Conservation (phyloP, 2,113 vertebrate genomes). For the Mirza zaza region DNA sequence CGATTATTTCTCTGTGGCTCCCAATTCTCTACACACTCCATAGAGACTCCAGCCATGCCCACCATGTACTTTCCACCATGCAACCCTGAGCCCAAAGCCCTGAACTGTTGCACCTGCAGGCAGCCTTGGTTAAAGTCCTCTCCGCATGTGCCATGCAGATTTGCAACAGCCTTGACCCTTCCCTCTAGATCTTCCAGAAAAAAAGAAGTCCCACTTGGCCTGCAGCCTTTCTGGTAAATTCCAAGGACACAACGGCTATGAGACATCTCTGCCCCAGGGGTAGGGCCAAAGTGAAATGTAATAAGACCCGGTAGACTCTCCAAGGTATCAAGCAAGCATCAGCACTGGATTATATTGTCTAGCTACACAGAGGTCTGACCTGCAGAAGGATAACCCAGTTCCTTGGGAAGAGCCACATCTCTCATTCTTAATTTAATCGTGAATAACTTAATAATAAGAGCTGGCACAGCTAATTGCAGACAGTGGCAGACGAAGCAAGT, state of each 20-base stretch:
- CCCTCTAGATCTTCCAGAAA: not conserved
- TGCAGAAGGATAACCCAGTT: not conserved
- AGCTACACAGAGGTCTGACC: not conserved
- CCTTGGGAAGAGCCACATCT: not conserved
- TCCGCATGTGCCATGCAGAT: fast-evolving
- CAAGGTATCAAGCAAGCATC: too few relatives aligned
- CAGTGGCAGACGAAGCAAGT: not conserved
- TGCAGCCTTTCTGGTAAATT: not conserved
- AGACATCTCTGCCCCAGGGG: not conserved
- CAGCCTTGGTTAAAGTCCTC: not conserved
- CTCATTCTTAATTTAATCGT: not conserved
- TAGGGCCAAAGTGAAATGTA: not conserved
- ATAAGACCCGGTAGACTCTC: not conserved
- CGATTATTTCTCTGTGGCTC: not conserved
- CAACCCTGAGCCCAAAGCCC: not conserved
- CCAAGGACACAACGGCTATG: too few relatives aligned
- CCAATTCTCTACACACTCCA: not conserved
- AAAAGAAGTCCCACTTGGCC: not conserved
- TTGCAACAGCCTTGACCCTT: not conserved
- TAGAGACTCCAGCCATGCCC: not conserved
- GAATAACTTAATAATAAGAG: not conserved
- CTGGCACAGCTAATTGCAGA: slow-evolving; percentile 1
- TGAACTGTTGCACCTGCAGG: not conserved
- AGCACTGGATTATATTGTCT: not conserved
- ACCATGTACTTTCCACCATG: not conserved